phyloP scores from a whole-genome alignment of 2,113 vertebrate species.

The Xerus inauris region DNA sequence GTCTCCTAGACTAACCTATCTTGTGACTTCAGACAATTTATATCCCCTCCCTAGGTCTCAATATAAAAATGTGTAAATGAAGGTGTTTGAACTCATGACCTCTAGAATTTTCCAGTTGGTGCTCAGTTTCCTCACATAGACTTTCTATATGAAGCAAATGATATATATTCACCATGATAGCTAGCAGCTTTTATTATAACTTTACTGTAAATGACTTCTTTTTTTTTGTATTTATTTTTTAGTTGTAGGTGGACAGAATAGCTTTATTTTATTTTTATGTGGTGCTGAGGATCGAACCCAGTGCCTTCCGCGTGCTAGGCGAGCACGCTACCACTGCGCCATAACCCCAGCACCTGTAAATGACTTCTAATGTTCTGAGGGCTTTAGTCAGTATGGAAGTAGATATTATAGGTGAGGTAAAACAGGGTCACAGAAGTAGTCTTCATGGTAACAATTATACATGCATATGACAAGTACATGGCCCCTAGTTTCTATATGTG shows the following conservation, averaged over 20 bases:
- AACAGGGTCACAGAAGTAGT: background rate
- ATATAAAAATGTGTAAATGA: background rate
- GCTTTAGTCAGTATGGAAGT: background rate
- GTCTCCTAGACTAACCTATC: background rate
- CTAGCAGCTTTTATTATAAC: background rate
- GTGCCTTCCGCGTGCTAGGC: too few species aligned
- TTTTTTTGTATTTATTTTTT: too few species aligned
- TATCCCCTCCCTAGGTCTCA: background rate
- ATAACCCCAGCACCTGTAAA: too few species aligned
- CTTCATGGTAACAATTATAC: background rate
- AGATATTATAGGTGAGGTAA: background rate
- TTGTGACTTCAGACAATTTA: background rate
- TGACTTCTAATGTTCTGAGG: background rate
- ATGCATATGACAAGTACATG: background rate
- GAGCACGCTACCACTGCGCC: too few species aligned
- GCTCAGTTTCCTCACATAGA: background rate
- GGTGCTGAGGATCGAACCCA: too few species aligned
- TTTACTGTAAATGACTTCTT: background rate
- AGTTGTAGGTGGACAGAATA: too few species aligned
- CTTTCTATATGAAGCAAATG: background rate
- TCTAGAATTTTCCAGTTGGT: background rate
- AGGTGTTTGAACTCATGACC: background rate
- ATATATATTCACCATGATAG: background rate
- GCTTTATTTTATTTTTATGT: too few species aligned
- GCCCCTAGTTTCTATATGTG: background rate